Evolutionary conservation across 2,888 invertebrate species (phyloP), one percentile per base, ranked within the genome.

Genomic region (Caenorhabditis sp.): DNA sequence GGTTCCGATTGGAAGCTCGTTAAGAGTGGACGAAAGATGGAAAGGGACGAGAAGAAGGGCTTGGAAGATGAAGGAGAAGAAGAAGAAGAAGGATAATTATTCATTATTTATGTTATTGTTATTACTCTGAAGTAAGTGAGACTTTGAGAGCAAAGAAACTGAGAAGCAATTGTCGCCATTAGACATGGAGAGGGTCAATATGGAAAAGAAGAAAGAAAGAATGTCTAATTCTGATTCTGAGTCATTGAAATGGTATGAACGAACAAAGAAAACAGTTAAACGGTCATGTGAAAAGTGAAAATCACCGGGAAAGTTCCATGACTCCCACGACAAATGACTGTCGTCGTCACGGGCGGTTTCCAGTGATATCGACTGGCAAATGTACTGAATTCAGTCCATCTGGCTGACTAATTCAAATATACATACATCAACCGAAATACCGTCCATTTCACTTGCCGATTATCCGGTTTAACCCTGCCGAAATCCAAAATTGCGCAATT

Each of bases 1-100:
- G 74, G 74, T 65, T 67, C 67, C 74, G 65, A 74, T 74, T 65
- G 26, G 24, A 74, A 74, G 28, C 72, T 72, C 71, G 64, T 72
- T 64, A 72, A 44, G 47, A 56, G 35, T n/a, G 50, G 44, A 20
- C 24, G 56, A 44, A 22, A 28, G 28, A 44, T n/a, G n/a, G n/a
- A n/a, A n/a, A n/a, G n/a, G n/a, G 35, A 58, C 50, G 18, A 40
- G 20, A 24, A 37, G 18, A n/a, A n/a, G n/a, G n/a, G n/a, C n/a
- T n/a, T 47, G 56, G 50, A 24, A 11, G 32, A 18, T 28, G 47
- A 32, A 40, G 13, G 40, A 13, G 13, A 13, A 40, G 40, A 40
- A 13, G 40, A 6, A 2, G 11, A 47, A n/a, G n/a, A n/a, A n/a
- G n/a, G n/a, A n/a, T n/a, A 61, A 37, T 51, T 15, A 51, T 71